Evolutionary conservation across 2,797 vertebrate species (phyloP), one percentile per base, ranked within the genome.

Genomic region (Syndactyla subalaris): DNA sequence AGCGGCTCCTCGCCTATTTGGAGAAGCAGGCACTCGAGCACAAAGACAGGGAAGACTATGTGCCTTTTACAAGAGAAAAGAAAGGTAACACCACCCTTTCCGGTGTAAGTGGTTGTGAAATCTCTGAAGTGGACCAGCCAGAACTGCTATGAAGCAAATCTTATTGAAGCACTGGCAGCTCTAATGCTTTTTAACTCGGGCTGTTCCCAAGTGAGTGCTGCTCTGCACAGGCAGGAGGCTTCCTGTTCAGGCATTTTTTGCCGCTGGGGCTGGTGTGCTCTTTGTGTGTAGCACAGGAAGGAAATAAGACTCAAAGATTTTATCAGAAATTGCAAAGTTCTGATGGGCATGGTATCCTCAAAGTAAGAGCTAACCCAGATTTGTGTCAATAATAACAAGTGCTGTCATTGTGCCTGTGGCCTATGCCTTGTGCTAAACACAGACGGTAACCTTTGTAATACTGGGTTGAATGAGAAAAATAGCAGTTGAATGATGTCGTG

Each of bases 11-110:
- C 66, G 98, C 98, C 0, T 99, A 98, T 83, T 96, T 99, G 96
- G 99, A 99, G 98, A 99, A 99, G 95, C 98, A 99, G 95, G 99
- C 99, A 3, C 97, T 99, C 88, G 99, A 99, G 51, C 96, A 99
- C 91, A 99, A 99, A 92, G 99, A 99, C 98, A 97, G 98, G 91
- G 99, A 99, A 3, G 99, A 99, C 89, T 88, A 98, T 19, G 98
- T 99, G 63, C 99, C 99, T 89, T 99, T 99, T 93, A 99, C 99
- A 4, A 99, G 99, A 41, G 99, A 99, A 97, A 99, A 95, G 96
- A 99, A 99, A 99, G 99, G 99, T 99, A 91, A 97, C 57, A 1
- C 61, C 76, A 9, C 88, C 67, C 59, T 79, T 61, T 38, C 71
- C 1, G 0, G 1, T 43, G 45, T 7, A 8, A 46, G 49, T 51